Evolutionary conservation across 1,140 invertebrate species (phyloP), one percentile per base, ranked within the genome.

Genomic region (Galleria mellonella): DNA sequence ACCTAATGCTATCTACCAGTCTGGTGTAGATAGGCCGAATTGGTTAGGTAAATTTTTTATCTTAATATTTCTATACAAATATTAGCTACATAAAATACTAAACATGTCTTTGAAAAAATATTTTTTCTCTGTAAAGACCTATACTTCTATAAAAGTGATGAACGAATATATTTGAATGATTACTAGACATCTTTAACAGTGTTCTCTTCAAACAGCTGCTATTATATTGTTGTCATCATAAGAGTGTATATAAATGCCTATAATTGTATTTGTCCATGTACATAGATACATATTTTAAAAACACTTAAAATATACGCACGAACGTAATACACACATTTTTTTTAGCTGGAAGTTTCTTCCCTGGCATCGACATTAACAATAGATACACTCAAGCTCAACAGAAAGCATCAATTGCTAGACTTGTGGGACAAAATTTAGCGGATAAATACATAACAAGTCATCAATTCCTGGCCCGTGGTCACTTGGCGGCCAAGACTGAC

Each of bases 401-500:
- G 44, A 82, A 71, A 32, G 9, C 30, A 0, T 52, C 61, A 0
- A 71, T 86, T 12, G 67, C 73, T 0, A 28, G 38, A 0, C 14
- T 67, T 1, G 67, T 85, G 0, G 82, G 82, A n/a, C 13, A 49
- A 13, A 47, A 51, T 6, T 36, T 76, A 36, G 79, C 73, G 8
- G 54, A 77, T 15, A 62, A 54, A 48, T 84, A 84, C 45, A 45
- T 85, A 0, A 87, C 72, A 0, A 56, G 12, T 11, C 50, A 23
- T 2, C 77, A 82, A 41, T 86, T 76, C 58, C 55, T 93, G 38
- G 84, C 91, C 0, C 83, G 90, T 29, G 92, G 92, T 13, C 92
- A 93, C 56, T 73, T 93, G n/a, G 82, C 89, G 0, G 91, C 92
- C 15, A 91, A 92, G 62, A 88, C 86, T 27, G 91, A 93, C 62